Evolutionary conservation across 2,113 vertebrate species (phyloP).

Genomic region (Rhabdomys dilectus): DNA sequence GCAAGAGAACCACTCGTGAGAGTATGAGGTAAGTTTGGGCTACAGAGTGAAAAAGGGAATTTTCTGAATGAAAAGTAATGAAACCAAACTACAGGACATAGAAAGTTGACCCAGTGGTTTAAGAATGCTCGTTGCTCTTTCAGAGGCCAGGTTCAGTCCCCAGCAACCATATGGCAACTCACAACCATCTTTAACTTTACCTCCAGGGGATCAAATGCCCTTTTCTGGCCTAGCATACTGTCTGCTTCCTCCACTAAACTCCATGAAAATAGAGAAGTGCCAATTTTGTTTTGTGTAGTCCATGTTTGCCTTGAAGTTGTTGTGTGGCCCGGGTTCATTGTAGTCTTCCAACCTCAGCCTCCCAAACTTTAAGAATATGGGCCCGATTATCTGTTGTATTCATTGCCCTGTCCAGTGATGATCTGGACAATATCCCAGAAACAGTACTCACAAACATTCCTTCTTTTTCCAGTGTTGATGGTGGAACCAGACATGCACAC

Average conservation of each 20-base stretch:
- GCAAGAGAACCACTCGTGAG: neutral
- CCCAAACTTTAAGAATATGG: neutral
- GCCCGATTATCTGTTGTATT: neutral
- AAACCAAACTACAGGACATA: neutral
- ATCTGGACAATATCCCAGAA: neutral
- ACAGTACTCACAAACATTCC: neutral
- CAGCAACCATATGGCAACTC: neutral
- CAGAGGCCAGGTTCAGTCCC: neutral
- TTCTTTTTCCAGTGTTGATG: neutral
- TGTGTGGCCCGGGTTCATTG: neutral
- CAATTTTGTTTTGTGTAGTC: neutral
- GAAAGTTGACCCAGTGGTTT: neutral
- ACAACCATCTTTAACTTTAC: neutral
- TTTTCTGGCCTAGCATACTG: neutral
- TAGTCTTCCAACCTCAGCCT: neutral
- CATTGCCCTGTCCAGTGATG: neutral
- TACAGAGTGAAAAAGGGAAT: neutral
- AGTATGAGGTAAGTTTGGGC: neutral
- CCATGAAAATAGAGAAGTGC: neutral
- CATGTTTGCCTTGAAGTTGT: neutral
- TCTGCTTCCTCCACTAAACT: neutral
- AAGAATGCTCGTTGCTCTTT: neutral
- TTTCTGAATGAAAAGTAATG: constrained; percentile 45
- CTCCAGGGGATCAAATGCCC: neutral
- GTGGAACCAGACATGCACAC: neutral